Evolutionary conservation across 2,797 vertebrate genomes (phyloP), one percentile per base, ranked within the genome.

Genomic region (Neostethus bicornis): DNA sequence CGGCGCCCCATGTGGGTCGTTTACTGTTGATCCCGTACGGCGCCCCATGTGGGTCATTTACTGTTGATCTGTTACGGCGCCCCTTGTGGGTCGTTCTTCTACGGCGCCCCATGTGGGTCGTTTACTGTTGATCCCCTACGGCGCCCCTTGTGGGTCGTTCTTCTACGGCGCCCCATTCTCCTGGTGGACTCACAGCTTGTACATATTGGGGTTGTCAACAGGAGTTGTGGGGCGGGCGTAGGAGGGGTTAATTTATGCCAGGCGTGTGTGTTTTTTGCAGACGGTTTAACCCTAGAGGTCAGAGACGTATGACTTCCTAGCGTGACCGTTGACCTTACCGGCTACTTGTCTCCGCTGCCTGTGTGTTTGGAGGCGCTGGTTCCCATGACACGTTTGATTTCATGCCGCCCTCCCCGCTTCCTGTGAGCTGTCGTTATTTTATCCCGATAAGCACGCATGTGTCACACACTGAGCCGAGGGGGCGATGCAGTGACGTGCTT

Each of bases 351-450:
- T 83, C 55, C 51, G 29, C 61, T 43, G 38, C 12, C n/a, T 46
- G 48, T 62, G 62, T 78, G 57, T 58, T 64, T 49, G 56, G 39
- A 17, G 42, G 44, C 65, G 70, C 57, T 46, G 21, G 64, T 88
- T 88, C 83, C 78, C 82, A 83, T 85, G 81, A 73, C 71, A 80
- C 70, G 69, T 85, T 86, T 84, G 81, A 87, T 80, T 84, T 79
- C 74, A 68, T 75, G 65, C 72, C 73, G 79, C 70, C 66, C 69
- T 80, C 74, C 69, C 73, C 80, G 73, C 72, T 87, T 85, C 85
- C 85, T 87, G 85, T 80, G 83, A 85, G 77, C 80, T 81, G 84
- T 85, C 64, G 50, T 85, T 85, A 81, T 88, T 87, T 81, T 74
- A 84, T 69, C 70, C 72, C 34, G 69, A 83, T 85, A 83, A 83